Conservation (phyloP, 2,113 vertebrate genomes). For the Aythya baeri region DNA sequence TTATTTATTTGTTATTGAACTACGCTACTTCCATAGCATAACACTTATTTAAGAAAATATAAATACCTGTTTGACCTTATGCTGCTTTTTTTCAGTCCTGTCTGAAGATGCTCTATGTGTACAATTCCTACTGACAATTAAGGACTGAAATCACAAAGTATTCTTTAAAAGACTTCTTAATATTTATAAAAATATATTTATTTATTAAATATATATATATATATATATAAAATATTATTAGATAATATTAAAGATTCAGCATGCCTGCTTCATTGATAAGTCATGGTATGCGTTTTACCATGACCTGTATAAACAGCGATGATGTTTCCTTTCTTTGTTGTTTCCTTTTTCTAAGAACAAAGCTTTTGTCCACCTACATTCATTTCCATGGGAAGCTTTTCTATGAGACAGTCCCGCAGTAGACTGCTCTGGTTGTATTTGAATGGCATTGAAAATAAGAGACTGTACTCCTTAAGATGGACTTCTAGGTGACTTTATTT, state of each 20-base stretch:
- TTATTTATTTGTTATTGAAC: not conserved
- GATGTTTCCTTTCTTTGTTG: not conserved
- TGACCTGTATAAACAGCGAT: not conserved
- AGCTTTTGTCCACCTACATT: not conserved
- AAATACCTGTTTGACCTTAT: not conserved
- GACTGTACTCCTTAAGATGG: not conserved
- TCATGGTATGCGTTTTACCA: not conserved
- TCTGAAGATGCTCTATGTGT: not conserved
- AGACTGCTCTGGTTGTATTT: not conserved
- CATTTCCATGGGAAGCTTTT: not conserved
- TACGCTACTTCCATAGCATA: not conserved
- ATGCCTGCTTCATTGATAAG: not conserved
- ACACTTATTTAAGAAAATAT: not conserved
- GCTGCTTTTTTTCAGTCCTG: not conserved
- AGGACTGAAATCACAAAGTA: not conserved
- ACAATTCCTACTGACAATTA: not conserved
- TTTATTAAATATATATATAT: no score
- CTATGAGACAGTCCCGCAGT: not conserved
- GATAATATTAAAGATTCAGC: not conserved
- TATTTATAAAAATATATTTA: no score
- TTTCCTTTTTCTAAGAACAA: not conserved
- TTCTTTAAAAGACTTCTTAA: no score
- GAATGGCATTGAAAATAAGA: not conserved
- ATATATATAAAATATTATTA: not conserved
- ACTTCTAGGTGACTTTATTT: not conserved